Evolutionary conservation across 2,797 vertebrate genomes (phyloP), one percentile per base, ranked within the genome.

Genomic region (Alosa sapidissima): DNA sequence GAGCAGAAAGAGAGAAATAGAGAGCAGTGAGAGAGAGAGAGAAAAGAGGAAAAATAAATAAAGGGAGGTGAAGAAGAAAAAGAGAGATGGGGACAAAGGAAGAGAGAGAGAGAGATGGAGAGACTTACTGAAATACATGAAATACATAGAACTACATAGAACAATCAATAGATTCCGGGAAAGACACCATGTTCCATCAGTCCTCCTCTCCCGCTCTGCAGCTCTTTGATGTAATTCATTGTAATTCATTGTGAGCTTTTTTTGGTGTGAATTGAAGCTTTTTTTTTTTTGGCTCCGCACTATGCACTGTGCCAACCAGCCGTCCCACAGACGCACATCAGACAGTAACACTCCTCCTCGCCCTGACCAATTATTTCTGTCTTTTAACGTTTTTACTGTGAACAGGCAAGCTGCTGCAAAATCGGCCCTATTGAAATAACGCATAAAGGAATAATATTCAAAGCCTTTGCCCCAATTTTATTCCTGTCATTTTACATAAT

Each of bases 1-100:
- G 54, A 85, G 4, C 41, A 81, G 36, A 87, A 41, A 51, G 60
- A 82, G 33, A 48, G 49, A 84, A 28, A n/a, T 21, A 21, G 2
- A 58, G 5, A 58, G 19, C 3, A 21, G 19, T 21, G 54, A 58
- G 54, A 58, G 54, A 19, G 5, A n/a, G 3, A 14, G 54, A 19
- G 0, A 58, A 5, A 5, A 58, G 4, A 58, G 13, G 5, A 5
- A 16, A 21, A 58, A n/a, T 1, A 21, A 6, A 58, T 19, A 21
- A 4, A 58, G 5, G 19, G 19, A 58, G 54, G 19, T 21, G 19
- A 58, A 21, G 19, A 21, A 21, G 54, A 21, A 21, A 28, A n/a
- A 41, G 28, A n/a, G 48, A 19, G 72, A 48, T 7, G 10, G 33
- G 13, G 52, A 54, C 9, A 54, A 11, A 47, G 36, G 45, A 13